phyloP scores from a whole-genome alignment of 2,797 vertebrate genomes.

The Pelodytes ibericus region DNA sequence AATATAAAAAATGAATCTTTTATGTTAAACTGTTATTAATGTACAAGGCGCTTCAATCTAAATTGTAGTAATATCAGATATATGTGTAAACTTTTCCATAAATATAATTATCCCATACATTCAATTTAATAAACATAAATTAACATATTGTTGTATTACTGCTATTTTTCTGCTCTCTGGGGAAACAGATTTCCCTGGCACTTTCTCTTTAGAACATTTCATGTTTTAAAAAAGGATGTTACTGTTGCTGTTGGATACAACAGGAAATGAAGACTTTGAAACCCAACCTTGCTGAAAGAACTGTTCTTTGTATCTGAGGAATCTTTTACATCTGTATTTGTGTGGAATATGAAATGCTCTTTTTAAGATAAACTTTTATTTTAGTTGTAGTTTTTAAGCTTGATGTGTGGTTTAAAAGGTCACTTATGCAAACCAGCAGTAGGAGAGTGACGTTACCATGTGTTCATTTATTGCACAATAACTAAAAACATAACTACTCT shows the following conservation, averaged over 20 bases:
- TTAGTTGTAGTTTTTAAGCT: not conserved
- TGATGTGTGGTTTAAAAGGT: not conserved
- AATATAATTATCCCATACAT: no score
- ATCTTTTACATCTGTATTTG: not conserved
- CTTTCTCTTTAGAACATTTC: not conserved
- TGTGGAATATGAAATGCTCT: not conserved
- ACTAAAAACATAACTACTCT: not conserved
- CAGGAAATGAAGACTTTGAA: not conserved
- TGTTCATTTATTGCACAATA: constrained; percentile 18
- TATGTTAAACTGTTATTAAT: not conserved
- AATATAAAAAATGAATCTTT: not conserved
- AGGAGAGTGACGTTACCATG: constrained; percentile 14
- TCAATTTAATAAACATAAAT: no score
- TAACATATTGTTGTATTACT: not conserved
- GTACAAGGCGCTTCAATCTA: not conserved
- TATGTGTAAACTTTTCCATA: no score
- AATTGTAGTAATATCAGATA: no score
- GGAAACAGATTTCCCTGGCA: not conserved
- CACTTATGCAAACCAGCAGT: constrained; percentile 2
- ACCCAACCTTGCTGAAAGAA: no score
- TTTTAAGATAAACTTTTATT: not conserved
- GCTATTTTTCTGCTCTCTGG: not conserved
- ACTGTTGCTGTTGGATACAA: not conserved
- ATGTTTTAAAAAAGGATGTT: no score
- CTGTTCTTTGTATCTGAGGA: no score